Conservation (phyloP, 1,140 invertebrate genomes). For the Drosophila sucinea region DNA sequence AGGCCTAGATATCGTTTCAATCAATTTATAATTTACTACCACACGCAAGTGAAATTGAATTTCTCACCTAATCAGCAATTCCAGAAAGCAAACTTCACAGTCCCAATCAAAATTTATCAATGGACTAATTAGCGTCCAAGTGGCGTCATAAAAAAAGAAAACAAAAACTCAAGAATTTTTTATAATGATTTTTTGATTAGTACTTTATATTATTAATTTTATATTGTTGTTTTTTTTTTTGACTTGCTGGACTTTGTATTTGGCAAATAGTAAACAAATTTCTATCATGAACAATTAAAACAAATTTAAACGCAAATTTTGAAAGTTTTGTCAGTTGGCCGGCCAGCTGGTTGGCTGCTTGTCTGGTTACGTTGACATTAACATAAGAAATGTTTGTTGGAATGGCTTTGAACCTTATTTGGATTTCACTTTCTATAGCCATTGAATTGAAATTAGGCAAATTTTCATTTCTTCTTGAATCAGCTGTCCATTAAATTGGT, state of each 20-base stretch:
- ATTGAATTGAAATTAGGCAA: constrained; percentile 30
- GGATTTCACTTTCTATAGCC: constrained; percentile 64
- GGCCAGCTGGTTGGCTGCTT: neutral
- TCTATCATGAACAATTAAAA: constrained; percentile 6
- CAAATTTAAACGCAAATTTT: constrained; percentile 8
- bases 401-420: constrained; percentile 53
- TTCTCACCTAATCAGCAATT: constrained; percentile 12
- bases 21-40: neutral
- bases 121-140: constrained; percentile 35
- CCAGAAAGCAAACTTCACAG: neutral
- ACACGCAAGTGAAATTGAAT: neutral
- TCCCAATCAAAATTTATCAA: constrained; percentile 26
- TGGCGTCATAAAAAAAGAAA: constrained; percentile 18
- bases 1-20: neutral
- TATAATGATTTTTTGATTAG: constrained; percentile 27
- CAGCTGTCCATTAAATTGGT: neutral
- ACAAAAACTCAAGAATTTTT: constrained; percentile 46
- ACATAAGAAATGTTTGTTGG: constrained; percentile 47
- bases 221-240: neutral
- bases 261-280: constrained; percentile 1
- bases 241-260: neutral
- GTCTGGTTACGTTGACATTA: constrained; percentile 38
- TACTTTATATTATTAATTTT: neutral
- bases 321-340: constrained; percentile 30
- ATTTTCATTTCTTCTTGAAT: constrained; percentile 14